Percentiles rank a stretch among this genome's conserved stretches.
These are phyloP conservation scores for Trissonchulus latispiculum DNA, from an alignment of 2,888 invertebrate species.

Conservation along the genomic window DNA sequence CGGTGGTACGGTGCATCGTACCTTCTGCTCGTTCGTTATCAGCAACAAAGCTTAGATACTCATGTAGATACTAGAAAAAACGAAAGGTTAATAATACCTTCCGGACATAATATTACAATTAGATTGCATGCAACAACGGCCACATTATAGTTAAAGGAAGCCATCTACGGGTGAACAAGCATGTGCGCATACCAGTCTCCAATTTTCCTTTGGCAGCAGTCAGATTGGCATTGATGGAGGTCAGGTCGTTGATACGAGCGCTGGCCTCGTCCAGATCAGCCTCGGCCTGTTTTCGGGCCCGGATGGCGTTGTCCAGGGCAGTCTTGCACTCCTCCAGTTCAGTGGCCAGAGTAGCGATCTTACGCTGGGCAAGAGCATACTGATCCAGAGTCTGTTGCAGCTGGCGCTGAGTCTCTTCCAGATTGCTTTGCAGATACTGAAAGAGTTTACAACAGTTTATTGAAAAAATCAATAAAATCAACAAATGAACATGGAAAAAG, in stretches of 20 bases:
- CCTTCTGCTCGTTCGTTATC: too few species aligned
- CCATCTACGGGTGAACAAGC: too few species aligned
- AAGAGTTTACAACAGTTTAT: too few species aligned
- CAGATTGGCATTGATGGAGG: slow-evolving; percentile 81
- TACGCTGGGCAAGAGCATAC: slow-evolving; percentile 76
- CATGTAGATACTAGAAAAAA: too few species aligned
- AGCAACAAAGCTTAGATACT: too few species aligned
- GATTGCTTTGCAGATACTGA: slow-evolving; percentile 77
- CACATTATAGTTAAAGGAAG: too few species aligned
- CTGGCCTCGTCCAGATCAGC: slow-evolving; percentile 21
- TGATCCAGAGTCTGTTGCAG: slow-evolving; percentile 84
- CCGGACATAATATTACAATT: too few species aligned
- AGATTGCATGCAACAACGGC: too few species aligned
- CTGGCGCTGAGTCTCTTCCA: slow-evolving; percentile 86
- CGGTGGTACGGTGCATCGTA: too few species aligned
- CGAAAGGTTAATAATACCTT: too few species aligned
- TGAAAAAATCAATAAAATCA: too few species aligned
- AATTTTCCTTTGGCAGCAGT: slow-evolving; percentile 81
- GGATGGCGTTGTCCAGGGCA: slow-evolving; percentile 59
- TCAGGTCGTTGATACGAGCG: slow-evolving; percentile 68
- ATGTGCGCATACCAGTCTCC: background rate
- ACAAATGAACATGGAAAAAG: too few species aligned
- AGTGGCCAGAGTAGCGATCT: slow-evolving; percentile 73
- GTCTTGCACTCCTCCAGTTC: slow-evolving; percentile 73
- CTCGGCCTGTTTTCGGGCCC: slow-evolving; percentile 75